Evolutionary conservation across 2,113 vertebrate genomes (phyloP).

Genomic region (Oenanthe oenanthe): DNA sequence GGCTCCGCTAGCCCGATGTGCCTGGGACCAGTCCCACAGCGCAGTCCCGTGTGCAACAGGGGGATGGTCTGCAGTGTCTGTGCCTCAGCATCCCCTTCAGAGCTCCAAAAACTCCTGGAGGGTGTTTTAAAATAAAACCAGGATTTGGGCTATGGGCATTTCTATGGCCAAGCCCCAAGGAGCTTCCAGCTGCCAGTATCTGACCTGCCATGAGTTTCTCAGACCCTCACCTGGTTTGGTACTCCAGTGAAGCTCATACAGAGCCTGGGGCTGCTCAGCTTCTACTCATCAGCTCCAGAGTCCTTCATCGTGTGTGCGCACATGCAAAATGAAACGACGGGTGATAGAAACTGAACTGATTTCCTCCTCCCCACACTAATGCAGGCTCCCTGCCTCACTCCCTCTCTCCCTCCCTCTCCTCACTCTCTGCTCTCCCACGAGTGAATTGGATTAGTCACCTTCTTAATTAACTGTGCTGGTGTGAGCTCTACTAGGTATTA

Average conservation of each 20-base stretch:
- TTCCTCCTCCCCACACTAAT: not conserved
- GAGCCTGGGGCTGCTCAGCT: not conserved
- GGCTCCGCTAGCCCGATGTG: not conserved
- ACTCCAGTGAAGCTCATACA: not conserved
- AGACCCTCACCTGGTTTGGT: not conserved
- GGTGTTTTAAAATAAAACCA: not conserved
- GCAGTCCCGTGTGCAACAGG: rapidly evolving
- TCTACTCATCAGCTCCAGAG: not conserved
- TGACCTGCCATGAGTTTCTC: not conserved
- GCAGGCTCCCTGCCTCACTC: not conserved
- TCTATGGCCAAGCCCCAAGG: rapidly evolving
- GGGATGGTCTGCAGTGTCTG: not conserved
- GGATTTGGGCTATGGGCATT: not conserved
- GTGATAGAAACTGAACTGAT: not conserved
- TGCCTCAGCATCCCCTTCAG: not conserved
- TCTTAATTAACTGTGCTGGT: constrained; percentile 84
- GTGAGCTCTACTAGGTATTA: constrained; percentile 83
- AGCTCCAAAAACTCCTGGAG: not conserved
- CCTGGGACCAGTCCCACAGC: not conserved
- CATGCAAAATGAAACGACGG: not conserved
- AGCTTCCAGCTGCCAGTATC: not conserved
- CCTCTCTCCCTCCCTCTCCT: not conserved
- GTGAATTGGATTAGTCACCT: constrained; percentile 82
- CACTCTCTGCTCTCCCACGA: constrained; percentile 46
- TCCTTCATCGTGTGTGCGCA: not conserved